Evolutionary conservation across 2,797 vertebrate species (phyloP), one percentile per base, ranked within the genome.

Genomic region (Acanthis flammea): DNA sequence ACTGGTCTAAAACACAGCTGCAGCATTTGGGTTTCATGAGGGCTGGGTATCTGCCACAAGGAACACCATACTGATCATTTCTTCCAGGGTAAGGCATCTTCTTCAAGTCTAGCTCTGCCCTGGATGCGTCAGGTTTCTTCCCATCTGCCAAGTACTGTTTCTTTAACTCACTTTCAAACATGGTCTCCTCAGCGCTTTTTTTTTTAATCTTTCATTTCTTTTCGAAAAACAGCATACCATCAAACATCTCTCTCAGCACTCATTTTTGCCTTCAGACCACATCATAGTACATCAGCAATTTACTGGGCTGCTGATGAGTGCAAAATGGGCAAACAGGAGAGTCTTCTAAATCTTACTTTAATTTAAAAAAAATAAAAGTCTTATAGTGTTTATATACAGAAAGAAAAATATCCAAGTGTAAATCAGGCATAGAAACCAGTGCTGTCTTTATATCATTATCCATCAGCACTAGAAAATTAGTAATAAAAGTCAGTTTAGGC

Each of bases 1-100:
- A 14, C 30, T 42, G 44, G 3, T 33, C 31, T 86, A 27, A 79
- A 65, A 42, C 14, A n/a, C 1, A 3, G 31, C 27, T 90, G 58
- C 51, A 86, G 65, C 1, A 4, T 39, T 31, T 2, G 3, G 45
- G 19, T 93, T 19, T 16, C 2, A 1, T 11, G 21, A 44, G 33
- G 3, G 5, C 6, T 44, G 3, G 5, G 7, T 44, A 18, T 67
- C 14, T 87, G 37, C 33, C 53, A 31, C 0, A 0, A 63, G 58
- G 33, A 88, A 45, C 15, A n/a, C 53, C 39, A 21, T 3, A 31
- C 15, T 75, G 24, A 78, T 45, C n/a, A 45, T 45, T 27, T 65
- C 9, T 73, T 50, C n/a, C 31, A 47, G 25, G 42, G 9, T 27
- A 13, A 82, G 27, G 18, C 25, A 55, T 33, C 48, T 88, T 65